Evolutionary conservation across 1,140 invertebrate species (phyloP), one percentile per base, ranked within the genome.

Genomic region (Leptinotarsa defecta): DNA sequence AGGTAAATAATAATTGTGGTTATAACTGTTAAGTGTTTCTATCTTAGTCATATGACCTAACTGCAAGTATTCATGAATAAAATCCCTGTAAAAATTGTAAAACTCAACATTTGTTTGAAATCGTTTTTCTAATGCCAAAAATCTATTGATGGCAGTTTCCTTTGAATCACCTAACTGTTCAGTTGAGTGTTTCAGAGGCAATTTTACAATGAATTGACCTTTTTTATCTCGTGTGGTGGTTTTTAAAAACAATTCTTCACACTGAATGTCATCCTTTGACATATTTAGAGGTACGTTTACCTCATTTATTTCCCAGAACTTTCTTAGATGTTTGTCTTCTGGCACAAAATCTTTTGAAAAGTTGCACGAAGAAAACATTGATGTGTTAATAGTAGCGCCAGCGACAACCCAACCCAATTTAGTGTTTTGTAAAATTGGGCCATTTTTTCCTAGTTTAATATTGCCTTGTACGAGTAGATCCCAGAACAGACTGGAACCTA

Each of bases 241-340:
- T 52, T 77, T 27, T n/a, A 70, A 17, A 76, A 83, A 83, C 77
- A 81, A 73, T 6, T 79, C n/a, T 73, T 84, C 82, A 72, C 81
- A 81, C 15, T 71, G 43, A 5, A 74, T 52, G 63, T 84, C 79
- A 67, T 84, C 70, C 6, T 76, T 70, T 68, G 82, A 78, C 15
- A 74, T 73, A 52, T 65, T 71, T 77, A 73, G 62, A 11, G 49
- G 65, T 20, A 70, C 57, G 48, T 61, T 71, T 68, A n/a, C 63
- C 67, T 84, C 79, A 67, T 84, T 82, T 43, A 80, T 61, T 76
- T 84, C 79, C 80, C 80, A 84, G 77, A 85, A 82, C 76, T 74
- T 76, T 68, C 64, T 48, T 24, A 77, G 19, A 68, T 74, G 76
- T 24, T 76, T n/a, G 71, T 78, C 71, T 15, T 15, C 17, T 72